Base-by-base conservation (phyloP, 2,797 vertebrate species). In the Remorina albescens region DNA sequence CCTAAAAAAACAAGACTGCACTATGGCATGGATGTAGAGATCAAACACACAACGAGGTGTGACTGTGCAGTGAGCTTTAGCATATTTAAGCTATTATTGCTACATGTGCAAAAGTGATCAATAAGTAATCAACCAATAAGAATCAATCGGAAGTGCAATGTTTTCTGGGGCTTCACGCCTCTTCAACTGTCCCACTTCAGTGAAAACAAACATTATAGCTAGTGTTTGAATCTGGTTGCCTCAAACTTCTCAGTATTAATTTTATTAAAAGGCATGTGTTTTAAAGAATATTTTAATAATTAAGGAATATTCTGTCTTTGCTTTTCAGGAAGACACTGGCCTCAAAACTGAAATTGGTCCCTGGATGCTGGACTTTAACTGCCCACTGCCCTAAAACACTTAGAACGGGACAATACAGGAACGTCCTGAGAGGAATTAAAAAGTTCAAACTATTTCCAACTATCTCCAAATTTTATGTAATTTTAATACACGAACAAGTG, bases 151-250 rank as follows among this genome's bases (percentile, higher is more conserved):
- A 57, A 80, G 75, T 72, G 75, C 67, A 68, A 67, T 30, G 59
- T 30, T 26, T 67, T 78, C 64, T 63, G 50, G 55, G 19, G 36
- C 21, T 65, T 68, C 71, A 78, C 72, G 81, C 58, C 55, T 74
- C 15, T 62, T 63, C 13, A 25, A 26, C 42, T 19, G 50, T 51
- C 57, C 21, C 49, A 25, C 56, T 5, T 49, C 26, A 21, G 2
- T 44, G 23, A 72, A 46, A 50, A 39, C 25, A 76, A 56, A 15
- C 1, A 32, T 9, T 46, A 42, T 2, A 60, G n/a, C 32, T 13
- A 41, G 32, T 19, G 36, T 25, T 42, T 46, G 15, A 36, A 16
- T 11, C 11, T 4, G 51, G 23, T 36, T 36, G 13, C 6, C 23
- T 53, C 50, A 34, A 47, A 9, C 11, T 0, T 39, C 19, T 9